Conservation (phyloP, 1,140 invertebrate genomes). For the Heterodera carotae region DNA sequence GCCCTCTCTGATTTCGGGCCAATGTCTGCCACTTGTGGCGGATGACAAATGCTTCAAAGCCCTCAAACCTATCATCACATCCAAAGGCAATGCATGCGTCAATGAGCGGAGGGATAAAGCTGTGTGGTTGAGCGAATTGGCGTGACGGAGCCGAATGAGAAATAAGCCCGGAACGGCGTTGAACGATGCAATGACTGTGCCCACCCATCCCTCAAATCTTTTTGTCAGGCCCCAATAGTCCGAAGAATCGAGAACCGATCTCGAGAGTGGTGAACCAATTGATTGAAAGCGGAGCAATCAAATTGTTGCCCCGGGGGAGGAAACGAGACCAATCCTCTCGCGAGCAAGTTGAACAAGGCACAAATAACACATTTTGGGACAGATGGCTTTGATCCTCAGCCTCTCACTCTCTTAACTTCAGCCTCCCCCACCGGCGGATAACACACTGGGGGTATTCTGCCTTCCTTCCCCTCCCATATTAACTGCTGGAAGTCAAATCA, state of each 20-base stretch:
- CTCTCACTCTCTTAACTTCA: no score
- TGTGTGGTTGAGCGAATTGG: background rate
- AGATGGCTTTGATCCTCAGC: background rate
- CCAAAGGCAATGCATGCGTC: no score
- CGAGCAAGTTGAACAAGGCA: background rate
- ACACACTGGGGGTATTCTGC: background rate
- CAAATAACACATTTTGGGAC: background rate
- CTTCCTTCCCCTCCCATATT: no score
- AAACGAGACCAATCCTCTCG: background rate
- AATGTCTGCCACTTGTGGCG: no score
- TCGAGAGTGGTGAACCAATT: background rate
- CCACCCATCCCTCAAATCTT: no score
- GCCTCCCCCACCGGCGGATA: background rate
- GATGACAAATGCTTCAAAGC: no score
- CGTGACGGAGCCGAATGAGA: background rate
- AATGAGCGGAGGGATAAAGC: background rate
- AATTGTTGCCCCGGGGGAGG: background rate
- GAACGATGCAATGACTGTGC: background rate
- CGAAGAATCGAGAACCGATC: background rate
- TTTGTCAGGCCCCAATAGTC: background rate
- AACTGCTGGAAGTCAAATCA: background rate
- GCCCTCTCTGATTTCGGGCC: no score
- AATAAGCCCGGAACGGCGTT: background rate
- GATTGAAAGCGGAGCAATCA: background rate
- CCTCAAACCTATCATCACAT: no score